Base-by-base conservation (phyloP, 2,113 vertebrate genomes). In the Scophthalmus maximus region DNA sequence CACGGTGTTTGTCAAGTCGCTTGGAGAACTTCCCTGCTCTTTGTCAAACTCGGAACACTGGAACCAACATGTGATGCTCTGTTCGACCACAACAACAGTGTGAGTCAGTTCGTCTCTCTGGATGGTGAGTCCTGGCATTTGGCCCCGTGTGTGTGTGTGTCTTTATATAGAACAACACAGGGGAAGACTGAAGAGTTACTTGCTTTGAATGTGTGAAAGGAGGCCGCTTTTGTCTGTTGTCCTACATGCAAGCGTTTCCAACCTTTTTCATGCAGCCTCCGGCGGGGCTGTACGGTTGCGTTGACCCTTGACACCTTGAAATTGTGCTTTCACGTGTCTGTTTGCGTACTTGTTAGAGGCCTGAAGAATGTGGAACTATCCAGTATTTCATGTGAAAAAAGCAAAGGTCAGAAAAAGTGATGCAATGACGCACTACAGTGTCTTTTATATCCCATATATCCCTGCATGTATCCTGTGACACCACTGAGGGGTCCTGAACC, bases 51-150 rank as follows among this genome's bases (percentile, higher is more conserved):
- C 18, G 1, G 8, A n/a, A n/a, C 42, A 25, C 9, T 20, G 1
- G 5, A 47, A 63, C 20, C 30, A 68, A 67, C 25, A 44, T 11
- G n/a, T 18, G 3, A 5, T 27, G 6, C 34, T 50, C 49, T 47
- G 62, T 50, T 32, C 49, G 47, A 60, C 29, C 32, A 66, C 60
- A 81, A 47, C 32, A 42, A 23, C 26, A 46, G n/a, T 22, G 1
- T 55, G 52, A 36, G 27, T 67, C 42, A 25, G 55, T 18, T 58
- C 36, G 4, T 22, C 56, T 17, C 36, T 30, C 32, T 14, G 36
- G 18, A 69, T 38, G 29, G 32, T 12, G 30, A 47, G 36, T 8
- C 68, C 75, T 76, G 78, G 60, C 34, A 57, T 72, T 65, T 68
- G 12, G 83, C 68, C 30, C n/a, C n/a, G n/a, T n/a, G 5, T n/a